Conservation (phyloP, 2,113 vertebrate species). For the Periophthalmus modestus region DNA sequence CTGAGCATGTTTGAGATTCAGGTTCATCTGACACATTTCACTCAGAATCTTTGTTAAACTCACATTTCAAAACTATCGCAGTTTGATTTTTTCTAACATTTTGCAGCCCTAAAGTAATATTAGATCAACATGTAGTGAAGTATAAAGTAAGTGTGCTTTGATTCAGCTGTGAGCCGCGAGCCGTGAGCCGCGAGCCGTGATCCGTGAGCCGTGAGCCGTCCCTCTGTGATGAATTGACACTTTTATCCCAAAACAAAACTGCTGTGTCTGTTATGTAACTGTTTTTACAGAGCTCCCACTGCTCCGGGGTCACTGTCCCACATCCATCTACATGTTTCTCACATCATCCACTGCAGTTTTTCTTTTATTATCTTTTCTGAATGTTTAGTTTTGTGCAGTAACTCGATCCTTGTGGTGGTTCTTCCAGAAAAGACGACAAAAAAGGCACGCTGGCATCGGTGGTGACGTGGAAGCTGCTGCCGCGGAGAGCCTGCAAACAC, state of each 20-base stretch:
- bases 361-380: slow-evolving; percentile 23
- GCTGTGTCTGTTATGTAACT: slow-evolving; percentile 31
- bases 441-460: too few species aligned
- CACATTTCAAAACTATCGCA: too few species aligned
- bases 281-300: slow-evolving; percentile 21
- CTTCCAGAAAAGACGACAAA: slow-evolving; percentile 91
- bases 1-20: too few species aligned
- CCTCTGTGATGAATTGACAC: slow-evolving; percentile 16
- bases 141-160: too few species aligned
- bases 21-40: too few species aligned
- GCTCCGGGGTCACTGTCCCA: slow-evolving; percentile 12
- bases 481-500: slow-evolving; percentile 96
- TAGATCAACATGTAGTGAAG: too few species aligned
- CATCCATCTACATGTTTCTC: slow-evolving; percentile 35
- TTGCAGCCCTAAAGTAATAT: too few species aligned
- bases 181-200: too few species aligned
- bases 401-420: slow-evolving; percentile 61
- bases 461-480: slow-evolving; percentile 93
- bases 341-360: slow-evolving; percentile 40
- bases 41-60: too few species aligned
- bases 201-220: slow-evolving; percentile 2
- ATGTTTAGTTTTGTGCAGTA: slow-evolving; percentile 44
- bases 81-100: too few species aligned
- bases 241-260: slow-evolving; percentile 9
- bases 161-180: neutral